These are phyloP conservation scores for Chaitophorus viminalis DNA, from an alignment of 2,888 invertebrate species.

Conservation along the genomic window DNA sequence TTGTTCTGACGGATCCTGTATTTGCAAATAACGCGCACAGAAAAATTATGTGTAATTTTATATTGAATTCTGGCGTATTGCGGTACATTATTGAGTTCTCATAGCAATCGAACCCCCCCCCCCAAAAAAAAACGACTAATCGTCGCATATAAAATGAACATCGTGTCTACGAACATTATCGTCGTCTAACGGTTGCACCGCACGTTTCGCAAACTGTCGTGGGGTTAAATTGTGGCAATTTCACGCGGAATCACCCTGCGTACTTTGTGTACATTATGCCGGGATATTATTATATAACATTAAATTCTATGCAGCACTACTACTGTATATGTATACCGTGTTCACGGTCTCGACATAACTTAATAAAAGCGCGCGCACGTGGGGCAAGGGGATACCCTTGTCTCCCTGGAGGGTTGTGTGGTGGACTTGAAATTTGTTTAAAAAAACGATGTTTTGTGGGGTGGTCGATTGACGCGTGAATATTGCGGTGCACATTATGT, in stretches of 20 bases:
- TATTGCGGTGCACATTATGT: not conserved
- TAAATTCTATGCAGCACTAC: not conserved
- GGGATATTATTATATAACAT: too few relatives aligned
- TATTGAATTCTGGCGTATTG: too few relatives aligned
- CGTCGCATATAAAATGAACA: constrained; percentile 13
- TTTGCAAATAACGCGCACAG: too few relatives aligned
- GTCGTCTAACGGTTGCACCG: constrained; percentile 27
- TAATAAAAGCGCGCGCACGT: not conserved
- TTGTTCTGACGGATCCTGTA: too few relatives aligned
- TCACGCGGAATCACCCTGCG: not conserved
- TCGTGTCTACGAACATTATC: not conserved
- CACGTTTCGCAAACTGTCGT: constrained; percentile 21
- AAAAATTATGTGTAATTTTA: too few relatives aligned
- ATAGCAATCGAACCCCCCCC: too few relatives aligned
- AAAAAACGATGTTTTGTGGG: constrained; percentile 7
- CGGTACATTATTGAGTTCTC: too few relatives aligned
- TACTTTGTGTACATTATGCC: not conserved
- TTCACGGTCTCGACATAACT: constrained; percentile 13
- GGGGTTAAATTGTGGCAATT: constrained; percentile 53
- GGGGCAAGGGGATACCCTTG: not conserved
- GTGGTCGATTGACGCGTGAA: constrained; percentile 14
- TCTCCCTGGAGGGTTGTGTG: constrained; percentile 11
- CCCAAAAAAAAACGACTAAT: not conserved
- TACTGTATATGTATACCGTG: too few relatives aligned
- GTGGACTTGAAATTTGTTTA: not conserved